phyloP scores from a whole-genome alignment of 2,888 invertebrate species.

The Xestia xanthographa region DNA sequence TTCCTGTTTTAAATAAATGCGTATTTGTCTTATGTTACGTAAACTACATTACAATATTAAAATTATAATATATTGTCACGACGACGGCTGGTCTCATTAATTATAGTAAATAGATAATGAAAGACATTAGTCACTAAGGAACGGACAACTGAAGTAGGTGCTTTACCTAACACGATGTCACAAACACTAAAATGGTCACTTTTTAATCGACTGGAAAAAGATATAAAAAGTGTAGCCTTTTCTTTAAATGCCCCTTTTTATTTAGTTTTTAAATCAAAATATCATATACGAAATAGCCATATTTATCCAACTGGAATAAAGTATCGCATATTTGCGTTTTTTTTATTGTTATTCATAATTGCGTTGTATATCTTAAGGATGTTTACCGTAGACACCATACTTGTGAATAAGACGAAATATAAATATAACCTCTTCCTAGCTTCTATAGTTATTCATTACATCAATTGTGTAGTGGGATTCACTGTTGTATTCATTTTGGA shows the following conservation, averaged over 20 bases:
- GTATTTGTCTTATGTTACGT: too few relatives aligned
- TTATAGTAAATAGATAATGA: too few relatives aligned
- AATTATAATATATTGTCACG: too few relatives aligned
- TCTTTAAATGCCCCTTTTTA: slow-evolving; percentile 25
- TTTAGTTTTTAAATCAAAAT: slow-evolving; percentile 10
- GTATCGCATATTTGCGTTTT: slow-evolving; percentile 22
- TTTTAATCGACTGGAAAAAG: background rate
- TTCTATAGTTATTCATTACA: background rate
- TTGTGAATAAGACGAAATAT: slow-evolving; percentile 1
- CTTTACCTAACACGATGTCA: background rate
- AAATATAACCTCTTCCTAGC: background rate
- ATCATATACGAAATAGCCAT: slow-evolving; percentile 2
- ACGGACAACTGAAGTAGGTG: background rate
- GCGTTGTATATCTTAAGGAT: background rate
- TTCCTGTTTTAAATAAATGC: too few relatives aligned
- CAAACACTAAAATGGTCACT: too few relatives aligned
- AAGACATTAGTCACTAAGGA: background rate
- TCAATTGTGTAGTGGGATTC: background rate
- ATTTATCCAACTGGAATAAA: slow-evolving; percentile 13
- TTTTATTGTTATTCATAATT: too few relatives aligned
- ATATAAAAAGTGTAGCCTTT: slow-evolving; percentile 15
- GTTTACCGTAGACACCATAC: background rate
- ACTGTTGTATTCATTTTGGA: background rate
- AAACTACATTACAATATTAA: too few relatives aligned
- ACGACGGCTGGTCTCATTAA: too few relatives aligned